phyloP scores from a whole-genome alignment of 2,888 invertebrate genomes.

The Xanthia togata region DNA sequence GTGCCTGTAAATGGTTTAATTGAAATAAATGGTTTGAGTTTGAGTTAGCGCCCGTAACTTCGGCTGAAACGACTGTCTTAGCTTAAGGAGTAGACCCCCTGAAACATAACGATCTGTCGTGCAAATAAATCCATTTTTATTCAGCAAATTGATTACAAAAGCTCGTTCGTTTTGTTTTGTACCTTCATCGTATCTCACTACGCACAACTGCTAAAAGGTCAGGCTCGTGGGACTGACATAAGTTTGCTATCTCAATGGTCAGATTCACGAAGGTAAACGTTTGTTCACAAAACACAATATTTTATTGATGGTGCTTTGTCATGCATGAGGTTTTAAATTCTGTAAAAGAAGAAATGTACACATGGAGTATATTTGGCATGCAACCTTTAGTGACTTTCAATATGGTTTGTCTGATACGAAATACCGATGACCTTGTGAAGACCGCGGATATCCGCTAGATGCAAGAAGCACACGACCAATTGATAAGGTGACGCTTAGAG shows the following conservation, averaged over 20 bases:
- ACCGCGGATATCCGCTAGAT: neutral
- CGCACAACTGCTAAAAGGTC: conserved; percentile 19
- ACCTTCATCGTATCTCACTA: conserved; percentile 8
- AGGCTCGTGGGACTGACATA: conserved; percentile 6
- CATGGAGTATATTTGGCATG: neutral
- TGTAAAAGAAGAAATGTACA: neutral
- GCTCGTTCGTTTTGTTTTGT: neutral
- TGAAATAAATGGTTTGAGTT: too few species aligned
- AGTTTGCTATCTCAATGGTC: conserved; percentile 6
- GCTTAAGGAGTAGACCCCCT: too few species aligned
- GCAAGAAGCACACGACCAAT: neutral
- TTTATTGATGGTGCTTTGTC: conserved; percentile 1
- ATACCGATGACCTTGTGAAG: neutral
- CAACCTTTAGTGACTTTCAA: neutral
- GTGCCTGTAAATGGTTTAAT: too few species aligned
- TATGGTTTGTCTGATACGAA: neutral
- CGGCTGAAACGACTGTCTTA: too few species aligned
- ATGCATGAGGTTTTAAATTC: neutral
- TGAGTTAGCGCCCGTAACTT: too few species aligned
- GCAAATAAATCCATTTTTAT: conserved; percentile 9
- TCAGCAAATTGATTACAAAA: neutral
- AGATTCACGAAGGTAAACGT: conserved; percentile 20
- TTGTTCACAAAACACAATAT: conserved; percentile 18
- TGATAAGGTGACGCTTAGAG: neutral
- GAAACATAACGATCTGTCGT: neutral